Conservation (phyloP, 2,113 vertebrate species). For the Mastomys coucha region DNA sequence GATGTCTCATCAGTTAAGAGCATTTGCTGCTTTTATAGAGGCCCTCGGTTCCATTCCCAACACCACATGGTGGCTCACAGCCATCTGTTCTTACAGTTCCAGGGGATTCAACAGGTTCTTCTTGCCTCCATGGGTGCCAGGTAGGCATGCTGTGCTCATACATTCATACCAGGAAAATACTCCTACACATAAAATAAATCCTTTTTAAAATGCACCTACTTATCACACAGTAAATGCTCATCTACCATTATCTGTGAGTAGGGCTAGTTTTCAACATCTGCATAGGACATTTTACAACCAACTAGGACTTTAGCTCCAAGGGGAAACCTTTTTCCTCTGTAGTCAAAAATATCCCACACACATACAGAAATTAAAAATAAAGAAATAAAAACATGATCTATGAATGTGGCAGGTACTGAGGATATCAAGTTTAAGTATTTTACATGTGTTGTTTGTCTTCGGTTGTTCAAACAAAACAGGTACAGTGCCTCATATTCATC, state of each 20-base stretch:
- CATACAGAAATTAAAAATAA: neutral
- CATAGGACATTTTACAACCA: neutral
- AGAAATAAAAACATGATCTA: neutral
- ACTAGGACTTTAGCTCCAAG: neutral
- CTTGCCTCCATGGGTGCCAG: neutral
- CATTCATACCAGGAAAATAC: neutral
- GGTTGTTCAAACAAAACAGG: neutral
- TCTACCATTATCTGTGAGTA: neutral
- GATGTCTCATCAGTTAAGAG: neutral
- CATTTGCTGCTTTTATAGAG: neutral
- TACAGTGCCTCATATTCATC: neutral
- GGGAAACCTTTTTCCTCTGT: neutral
- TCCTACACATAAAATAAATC: slow-evolving; percentile 5
- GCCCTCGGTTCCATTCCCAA: neutral
- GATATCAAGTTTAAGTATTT: neutral
- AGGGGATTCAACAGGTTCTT: neutral
- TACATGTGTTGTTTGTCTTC: neutral
- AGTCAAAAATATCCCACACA: neutral
- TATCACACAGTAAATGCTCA: neutral
- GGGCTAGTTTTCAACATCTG: neutral
- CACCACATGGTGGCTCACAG: neutral
- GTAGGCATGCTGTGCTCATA: neutral
- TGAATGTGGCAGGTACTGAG: neutral
- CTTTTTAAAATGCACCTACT: neutral
- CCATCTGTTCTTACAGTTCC: neutral